Evolutionary conservation across 2,888 invertebrate species (phyloP).

Genomic region (Andrena chrysosceles): DNA sequence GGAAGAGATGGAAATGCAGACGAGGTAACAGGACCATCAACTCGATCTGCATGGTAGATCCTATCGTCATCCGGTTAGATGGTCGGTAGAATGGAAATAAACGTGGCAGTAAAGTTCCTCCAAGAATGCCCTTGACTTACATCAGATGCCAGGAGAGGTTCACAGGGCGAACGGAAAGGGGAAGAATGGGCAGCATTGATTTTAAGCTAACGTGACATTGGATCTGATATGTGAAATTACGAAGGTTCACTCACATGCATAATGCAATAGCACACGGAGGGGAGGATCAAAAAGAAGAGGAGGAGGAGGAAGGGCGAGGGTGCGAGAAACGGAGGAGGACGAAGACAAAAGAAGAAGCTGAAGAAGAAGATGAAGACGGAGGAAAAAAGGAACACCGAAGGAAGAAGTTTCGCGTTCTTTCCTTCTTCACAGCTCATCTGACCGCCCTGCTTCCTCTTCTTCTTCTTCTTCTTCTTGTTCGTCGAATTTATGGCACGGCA

Average conservation of each 20-base stretch:
- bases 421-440: background rate
- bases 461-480: conserved; percentile 38
- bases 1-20: background rate
- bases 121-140: conserved; percentile 50
- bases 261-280: conserved; percentile 53
- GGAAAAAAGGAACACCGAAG: background rate
- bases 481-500: conserved; percentile 43
- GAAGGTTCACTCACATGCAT: conserved; percentile 69
- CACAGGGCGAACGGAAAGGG: conserved; percentile 32
- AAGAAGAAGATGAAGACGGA: background rate
- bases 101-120: conserved; percentile 25
- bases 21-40: conserved; percentile 18
- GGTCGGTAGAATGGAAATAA: conserved; percentile 31
- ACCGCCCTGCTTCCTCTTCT: conserved; percentile 17
- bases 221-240: conserved; percentile 76
- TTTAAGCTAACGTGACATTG: conserved; percentile 76
- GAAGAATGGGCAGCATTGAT: conserved; percentile 66
- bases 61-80: conserved; percentile 14
- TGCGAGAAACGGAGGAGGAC: background rate
- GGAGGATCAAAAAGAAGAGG: conserved; percentile 11
- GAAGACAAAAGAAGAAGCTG: background rate
- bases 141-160: conserved; percentile 45
- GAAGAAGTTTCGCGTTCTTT: conserved; percentile 12
- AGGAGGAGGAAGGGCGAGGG: conserved; percentile 13
- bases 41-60: conserved; percentile 14